Conservation (phyloP, 2,113 vertebrate genomes). For the Xyrauchen texanus region DNA sequence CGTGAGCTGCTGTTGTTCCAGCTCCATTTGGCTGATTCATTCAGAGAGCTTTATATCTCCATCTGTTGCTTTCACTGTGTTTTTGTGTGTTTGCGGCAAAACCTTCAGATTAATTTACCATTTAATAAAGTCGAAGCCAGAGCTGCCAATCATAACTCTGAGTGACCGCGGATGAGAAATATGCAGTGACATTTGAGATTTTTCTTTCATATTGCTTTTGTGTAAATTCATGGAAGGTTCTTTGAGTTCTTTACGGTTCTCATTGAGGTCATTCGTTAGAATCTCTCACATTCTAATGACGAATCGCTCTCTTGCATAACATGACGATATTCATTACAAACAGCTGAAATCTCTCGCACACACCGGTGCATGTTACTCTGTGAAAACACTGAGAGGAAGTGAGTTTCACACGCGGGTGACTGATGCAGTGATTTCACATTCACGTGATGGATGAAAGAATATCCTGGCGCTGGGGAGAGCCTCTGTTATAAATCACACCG, state of each 20-base stretch:
- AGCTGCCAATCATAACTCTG: slow-evolving; percentile 12
- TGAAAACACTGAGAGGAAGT: slow-evolving; percentile 45
- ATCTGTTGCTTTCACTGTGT: too few relatives aligned
- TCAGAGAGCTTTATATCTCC: too few relatives aligned
- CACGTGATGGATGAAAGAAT: slow-evolving; percentile 40
- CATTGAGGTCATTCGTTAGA: not conserved
- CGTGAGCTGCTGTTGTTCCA: too few relatives aligned
- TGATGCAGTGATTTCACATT: slow-evolving; percentile 35
- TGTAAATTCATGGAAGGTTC: not conserved
- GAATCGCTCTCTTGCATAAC: not conserved
- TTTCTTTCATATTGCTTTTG: not conserved
- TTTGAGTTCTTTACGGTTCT: not conserved
- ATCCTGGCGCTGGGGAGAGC: slow-evolving; percentile 11
- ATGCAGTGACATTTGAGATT: slow-evolving; percentile 2
- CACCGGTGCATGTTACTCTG: slow-evolving; percentile 30
- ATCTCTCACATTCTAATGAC: not conserved
- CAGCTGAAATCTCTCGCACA: too few relatives aligned
- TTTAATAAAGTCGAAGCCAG: slow-evolving; percentile 25
- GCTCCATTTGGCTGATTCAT: too few relatives aligned
- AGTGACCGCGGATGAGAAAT: not conserved
- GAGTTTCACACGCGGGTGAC: slow-evolving; percentile 35
- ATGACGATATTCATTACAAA: slow-evolving; percentile 15
- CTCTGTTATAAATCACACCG: too few relatives aligned
- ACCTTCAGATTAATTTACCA: slow-evolving; percentile 34
- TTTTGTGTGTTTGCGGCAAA: too few relatives aligned